Base-by-base conservation (phyloP, 2,888 invertebrate genomes). In the Thalpophila matura region DNA sequence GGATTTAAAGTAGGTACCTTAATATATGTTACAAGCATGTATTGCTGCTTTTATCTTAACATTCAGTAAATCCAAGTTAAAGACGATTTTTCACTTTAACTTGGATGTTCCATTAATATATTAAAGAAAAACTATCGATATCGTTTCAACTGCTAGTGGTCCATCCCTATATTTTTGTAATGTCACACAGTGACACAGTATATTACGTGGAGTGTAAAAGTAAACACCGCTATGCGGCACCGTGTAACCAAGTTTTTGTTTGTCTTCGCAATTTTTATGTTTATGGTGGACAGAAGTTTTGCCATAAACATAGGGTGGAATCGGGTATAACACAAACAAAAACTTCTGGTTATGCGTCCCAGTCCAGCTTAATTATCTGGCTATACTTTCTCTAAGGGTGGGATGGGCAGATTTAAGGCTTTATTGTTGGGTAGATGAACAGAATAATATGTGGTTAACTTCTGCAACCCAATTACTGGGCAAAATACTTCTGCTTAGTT, bases 191-290 rank as follows among this genome's bases (percentile, higher is more conserved):
- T 61, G 51, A 64, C 70, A 37, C 50, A 57, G 40, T 61, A 49
- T 60, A 63, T 64, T 53, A 67, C 58, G 55, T 16, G 10, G 29
- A 54, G 59, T 67, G 61, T 61, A 37, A 59, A 65, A 64, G 61
- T 46, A 69, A 77, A 80, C 38, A 38, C 50, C 22, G 12, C 37
- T 24, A 31, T 37, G 16, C 45, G 27, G 42, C 42, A 49, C 56
- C 58, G 56, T 57, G 49, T 57, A 50, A 60, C 49, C 50, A 29
- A 57, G 35, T 61, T 64, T 56, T 63, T 62, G 61, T 75, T 62
- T 62, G 29, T 79, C 43, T 64, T 59, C 31, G 33, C 56, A 53
- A 75, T 62, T 69, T 75, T 74, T 69, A 46, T 61, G 50, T 57
- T 64, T 49, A 46, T 59, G 35, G 40, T 35, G 37, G 33, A 4